phyloP scores from a whole-genome alignment of 2,888 invertebrate species.

The Spialia ferax region DNA sequence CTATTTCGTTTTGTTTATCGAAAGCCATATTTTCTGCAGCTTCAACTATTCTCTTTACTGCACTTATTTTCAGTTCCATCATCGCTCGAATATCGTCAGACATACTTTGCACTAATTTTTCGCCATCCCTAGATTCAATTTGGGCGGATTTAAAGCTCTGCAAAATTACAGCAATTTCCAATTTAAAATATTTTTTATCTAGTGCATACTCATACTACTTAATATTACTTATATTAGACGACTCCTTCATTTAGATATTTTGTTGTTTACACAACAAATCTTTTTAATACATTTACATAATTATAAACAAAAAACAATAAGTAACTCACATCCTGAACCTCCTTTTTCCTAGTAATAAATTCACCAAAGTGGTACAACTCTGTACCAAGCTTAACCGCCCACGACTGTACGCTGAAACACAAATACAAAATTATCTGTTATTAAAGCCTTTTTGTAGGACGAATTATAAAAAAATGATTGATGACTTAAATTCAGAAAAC shows the following conservation, averaged over 20 bases:
- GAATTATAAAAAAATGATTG: background rate
- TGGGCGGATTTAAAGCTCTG: constrained; percentile 93
- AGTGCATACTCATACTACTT: too few species aligned
- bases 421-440: background rate
- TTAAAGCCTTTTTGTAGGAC: background rate
- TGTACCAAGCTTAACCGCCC: constrained; percentile 93
- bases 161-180: background rate
- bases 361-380: constrained; percentile 93
- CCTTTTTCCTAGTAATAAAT: constrained; percentile 92
- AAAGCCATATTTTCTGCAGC: constrained; percentile 94
- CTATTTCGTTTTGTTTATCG: constrained; percentile 80
- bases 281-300: too few species aligned
- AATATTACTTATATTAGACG: too few species aligned
- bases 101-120: constrained; percentile 93
- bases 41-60: constrained; percentile 95
- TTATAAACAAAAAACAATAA: background rate
- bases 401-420: constrained; percentile 89
- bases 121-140: constrained; percentile 92
- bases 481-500: constrained; percentile 45
- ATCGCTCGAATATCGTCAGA: constrained; percentile 94
- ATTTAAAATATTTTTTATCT: background rate
- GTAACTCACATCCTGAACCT: constrained; percentile 90
- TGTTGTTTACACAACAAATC: too few species aligned
- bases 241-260: too few species aligned
- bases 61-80: constrained; percentile 96